Evolutionary conservation across 2,888 invertebrate species (phyloP), one percentile per base, ranked within the genome.

Genomic region (Trilocha varians): DNA sequence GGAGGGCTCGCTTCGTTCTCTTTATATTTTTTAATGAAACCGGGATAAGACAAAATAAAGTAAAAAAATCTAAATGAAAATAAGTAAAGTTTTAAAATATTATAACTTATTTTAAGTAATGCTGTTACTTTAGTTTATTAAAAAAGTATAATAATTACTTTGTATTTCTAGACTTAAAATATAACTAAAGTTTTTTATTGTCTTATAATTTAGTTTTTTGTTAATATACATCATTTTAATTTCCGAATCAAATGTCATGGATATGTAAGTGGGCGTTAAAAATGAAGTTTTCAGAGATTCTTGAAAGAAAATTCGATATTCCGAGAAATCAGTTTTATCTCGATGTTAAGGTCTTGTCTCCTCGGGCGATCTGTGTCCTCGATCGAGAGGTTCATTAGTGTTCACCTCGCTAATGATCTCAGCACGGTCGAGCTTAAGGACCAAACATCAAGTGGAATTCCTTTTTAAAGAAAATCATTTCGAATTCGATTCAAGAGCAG

Each of bases 361-460:
- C 53, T 53, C 49, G 53, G 57, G 58, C 57, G 62, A 75, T 76
- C 67, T 64, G 50, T 55, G 58, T 53, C 51, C 59, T 52, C 59
- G 51, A 71, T 73, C 68, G 71, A 74, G 75, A 57, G 72, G 69
- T 74, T 82, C 78, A 75, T 84, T 82, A 82, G 78, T 67, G 74
- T 67, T 69, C 65, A 66, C 64, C 69, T 65, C 68, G 62, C 72
- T 82, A 78, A 82, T 80, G 80, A 82, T 74, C 64, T 57, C 56
- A 46, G 56, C 50, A 51, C 55, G 45, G 46, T 45, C 52, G 49
- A 48, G 35, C 50, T 45, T 51, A 50, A 62, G 52, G 51, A 53
- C 48, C 53, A 49, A 48, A 47, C 49, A 53, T 59, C 53, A 48
- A 58, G 44, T 42, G 47, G 51, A 55, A 46, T 50, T 52, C 51